Percentiles rank a stretch among this genome's conserved stretches.
Evolutionary conservation across 2,797 vertebrate genomes (phyloP).

Genomic region (Capromys pilorides): DNA sequence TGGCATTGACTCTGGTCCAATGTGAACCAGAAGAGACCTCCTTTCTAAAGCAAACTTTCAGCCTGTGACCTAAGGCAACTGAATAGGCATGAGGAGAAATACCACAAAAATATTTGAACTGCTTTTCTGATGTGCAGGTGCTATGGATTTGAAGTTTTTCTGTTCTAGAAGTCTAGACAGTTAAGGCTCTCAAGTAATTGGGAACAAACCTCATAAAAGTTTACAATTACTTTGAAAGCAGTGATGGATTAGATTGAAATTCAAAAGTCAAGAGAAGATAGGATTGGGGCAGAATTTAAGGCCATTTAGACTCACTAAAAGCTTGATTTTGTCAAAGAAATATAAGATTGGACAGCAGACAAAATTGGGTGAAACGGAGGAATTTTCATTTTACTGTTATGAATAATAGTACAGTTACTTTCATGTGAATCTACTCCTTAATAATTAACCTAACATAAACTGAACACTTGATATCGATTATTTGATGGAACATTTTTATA

Average conservation of each 20-base stretch:
- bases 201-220: neutral
- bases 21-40: neutral
- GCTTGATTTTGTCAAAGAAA: rapidly evolving
- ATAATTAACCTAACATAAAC: neutral
- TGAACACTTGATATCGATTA: neutral
- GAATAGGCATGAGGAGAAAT: neutral
- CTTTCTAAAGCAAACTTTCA: neutral
- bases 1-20: neutral
- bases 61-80: neutral
- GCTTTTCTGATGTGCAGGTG: neutral
- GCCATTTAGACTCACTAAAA: neutral
- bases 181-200: neutral
- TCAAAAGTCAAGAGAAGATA: neutral
- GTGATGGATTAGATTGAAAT: neutral
- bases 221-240: neutral
- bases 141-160: neutral
- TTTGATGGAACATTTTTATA: no score
- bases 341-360: neutral
- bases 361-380: neutral
- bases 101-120: neutral
- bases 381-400: neutral
- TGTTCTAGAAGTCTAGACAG: neutral
- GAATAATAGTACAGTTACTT: neutral
- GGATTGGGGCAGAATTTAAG: neutral
- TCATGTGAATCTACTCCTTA: neutral